A percentile compares a stretch with the other conserved stretches of the same genome.
Evolutionary conservation across 1,140 invertebrate species (phyloP).

Genomic region (Argopecten irradians): DNA sequence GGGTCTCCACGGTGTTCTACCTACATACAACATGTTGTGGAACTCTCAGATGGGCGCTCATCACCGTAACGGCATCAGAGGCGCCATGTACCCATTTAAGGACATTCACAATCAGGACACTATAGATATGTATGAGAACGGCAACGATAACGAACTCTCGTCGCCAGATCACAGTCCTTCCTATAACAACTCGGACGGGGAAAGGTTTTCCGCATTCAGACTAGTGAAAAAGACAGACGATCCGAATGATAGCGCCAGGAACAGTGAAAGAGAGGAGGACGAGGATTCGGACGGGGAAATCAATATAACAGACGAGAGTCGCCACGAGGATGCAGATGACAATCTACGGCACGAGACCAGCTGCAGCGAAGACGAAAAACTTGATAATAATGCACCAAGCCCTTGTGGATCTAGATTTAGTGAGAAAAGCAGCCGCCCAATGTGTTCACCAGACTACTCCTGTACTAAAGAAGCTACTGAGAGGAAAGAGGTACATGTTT

Average conservation of each 20-base stretch:
- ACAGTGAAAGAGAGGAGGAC: conserved; percentile 31
- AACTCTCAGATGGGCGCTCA: conserved; percentile 48
- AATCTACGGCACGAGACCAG: background rate
- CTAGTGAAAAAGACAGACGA: conserved; percentile 31
- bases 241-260: conserved; percentile 14
- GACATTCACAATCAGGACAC: background rate
- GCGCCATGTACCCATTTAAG: conserved; percentile 36
- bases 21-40: conserved; percentile 61
- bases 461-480: background rate
- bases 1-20: conserved; percentile 50
- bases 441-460: background rate
- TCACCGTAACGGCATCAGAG: conserved; percentile 28
- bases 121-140: background rate
- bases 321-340: background rate
- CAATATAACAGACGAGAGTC: conserved; percentile 43
- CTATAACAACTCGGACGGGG: conserved; percentile 39
- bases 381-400: background rate
- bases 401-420: background rate
- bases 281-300: conserved; percentile 49
- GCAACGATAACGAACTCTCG: conserved; percentile 31
- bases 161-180: conserved; percentile 44
- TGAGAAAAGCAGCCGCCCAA: background rate
- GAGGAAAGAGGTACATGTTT: no score
- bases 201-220: conserved; percentile 52
- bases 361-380: background rate